Evolutionary conservation across 2,888 invertebrate genomes (phyloP).

Genomic region (Lymantria monacha): DNA sequence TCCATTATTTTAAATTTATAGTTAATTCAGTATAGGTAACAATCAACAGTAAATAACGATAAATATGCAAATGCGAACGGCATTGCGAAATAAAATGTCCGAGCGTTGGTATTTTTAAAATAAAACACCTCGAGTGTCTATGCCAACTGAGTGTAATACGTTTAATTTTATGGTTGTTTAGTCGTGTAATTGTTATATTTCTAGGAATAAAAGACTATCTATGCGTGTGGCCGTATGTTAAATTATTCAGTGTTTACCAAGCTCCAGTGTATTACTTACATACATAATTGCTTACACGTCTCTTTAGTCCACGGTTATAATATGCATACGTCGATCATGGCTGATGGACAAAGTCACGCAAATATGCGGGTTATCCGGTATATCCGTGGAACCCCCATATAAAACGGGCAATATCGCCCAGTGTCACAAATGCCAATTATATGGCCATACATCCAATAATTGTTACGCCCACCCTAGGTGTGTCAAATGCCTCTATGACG

Average conservation of each 20-base stretch:
- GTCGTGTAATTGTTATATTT: constrained; percentile 37
- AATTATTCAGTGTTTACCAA: constrained; percentile 13
- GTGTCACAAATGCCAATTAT: no score
- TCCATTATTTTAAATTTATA: constrained; percentile 3
- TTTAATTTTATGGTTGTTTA: constrained; percentile 40
- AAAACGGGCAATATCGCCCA: no score
- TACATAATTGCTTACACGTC: neutral
- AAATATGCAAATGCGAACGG: constrained; percentile 14
- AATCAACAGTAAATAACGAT: constrained; percentile 11
- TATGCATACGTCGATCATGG: no score
- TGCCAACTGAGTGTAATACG: constrained; percentile 25
- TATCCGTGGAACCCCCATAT: no score
- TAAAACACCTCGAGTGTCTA: constrained; percentile 24
- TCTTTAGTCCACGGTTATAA: no score
- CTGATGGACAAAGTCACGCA: no score
- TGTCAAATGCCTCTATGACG: no score
- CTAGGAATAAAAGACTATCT: constrained; percentile 28
- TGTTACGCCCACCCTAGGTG: no score
- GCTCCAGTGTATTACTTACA: neutral
- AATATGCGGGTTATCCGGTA: no score
- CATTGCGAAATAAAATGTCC: constrained; percentile 14
- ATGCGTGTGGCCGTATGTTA: constrained; percentile 11
- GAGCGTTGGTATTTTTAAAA: constrained; percentile 21
- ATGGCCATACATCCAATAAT: no score
- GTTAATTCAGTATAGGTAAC: constrained; percentile 5